Conservation (phyloP, 2,797 vertebrate species). For the Xiphorhynchus erythropygius region DNA sequence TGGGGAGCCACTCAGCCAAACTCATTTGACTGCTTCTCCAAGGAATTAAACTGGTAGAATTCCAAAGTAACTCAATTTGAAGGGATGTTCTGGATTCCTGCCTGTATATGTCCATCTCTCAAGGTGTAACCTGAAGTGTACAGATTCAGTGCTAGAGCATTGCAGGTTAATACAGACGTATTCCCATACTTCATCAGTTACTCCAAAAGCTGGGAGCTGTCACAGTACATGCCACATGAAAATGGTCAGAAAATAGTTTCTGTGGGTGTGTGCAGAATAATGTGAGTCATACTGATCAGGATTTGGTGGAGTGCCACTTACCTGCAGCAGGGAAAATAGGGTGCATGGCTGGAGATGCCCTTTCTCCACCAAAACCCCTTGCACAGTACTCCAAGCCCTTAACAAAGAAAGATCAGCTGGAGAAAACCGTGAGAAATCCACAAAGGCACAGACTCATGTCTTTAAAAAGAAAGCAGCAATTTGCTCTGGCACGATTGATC, state of each 20-base stretch:
- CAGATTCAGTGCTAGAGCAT: background rate
- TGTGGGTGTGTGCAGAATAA: background rate
- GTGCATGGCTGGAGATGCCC: background rate
- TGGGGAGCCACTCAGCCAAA: background rate
- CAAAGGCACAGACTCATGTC: background rate
- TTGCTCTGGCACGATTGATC: background rate
- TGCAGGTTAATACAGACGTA: background rate
- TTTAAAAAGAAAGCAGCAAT: background rate
- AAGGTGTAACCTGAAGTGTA: background rate
- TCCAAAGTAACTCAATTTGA: background rate
- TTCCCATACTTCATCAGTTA: background rate
- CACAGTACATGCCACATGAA: background rate
- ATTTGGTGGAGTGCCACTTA: background rate
- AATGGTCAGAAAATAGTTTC: constrained; percentile 9
- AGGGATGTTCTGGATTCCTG: background rate
- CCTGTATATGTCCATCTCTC: background rate
- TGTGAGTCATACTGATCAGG: background rate
- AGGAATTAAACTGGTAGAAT: background rate
- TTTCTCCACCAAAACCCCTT: background rate
- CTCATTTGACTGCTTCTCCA: background rate
- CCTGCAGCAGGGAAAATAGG: background rate
- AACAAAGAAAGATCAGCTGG: background rate
- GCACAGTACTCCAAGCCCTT: background rate
- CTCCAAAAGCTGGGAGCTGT: background rate
- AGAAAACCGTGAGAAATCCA: background rate